These are phyloP conservation scores for Drosophila pseudotalamancana DNA, from an alignment of 2,888 invertebrate genomes.

Conservation along the genomic window DNA sequence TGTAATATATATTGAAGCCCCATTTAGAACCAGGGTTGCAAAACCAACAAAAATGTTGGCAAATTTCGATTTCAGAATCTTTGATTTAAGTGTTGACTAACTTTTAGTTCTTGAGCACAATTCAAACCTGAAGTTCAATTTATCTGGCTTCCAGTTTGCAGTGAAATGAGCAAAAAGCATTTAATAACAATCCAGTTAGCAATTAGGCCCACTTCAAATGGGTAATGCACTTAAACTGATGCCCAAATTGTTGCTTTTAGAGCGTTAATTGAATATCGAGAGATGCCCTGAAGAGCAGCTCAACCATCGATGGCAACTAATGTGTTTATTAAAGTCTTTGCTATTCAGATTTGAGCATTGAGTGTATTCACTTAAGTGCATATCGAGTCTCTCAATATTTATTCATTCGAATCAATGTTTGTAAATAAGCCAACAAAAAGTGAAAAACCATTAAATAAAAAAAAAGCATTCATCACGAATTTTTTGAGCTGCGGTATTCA, in stretches of 20 bases:
- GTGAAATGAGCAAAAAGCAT: slow-evolving; percentile 13
- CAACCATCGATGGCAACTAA: slow-evolving; percentile 9
- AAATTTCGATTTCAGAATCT: no score
- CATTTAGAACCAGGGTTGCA: not conserved
- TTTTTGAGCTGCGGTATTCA: not conserved
- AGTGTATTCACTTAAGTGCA: slow-evolving; percentile 8
- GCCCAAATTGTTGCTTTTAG: slow-evolving; percentile 24
- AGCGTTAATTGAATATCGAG: slow-evolving; percentile 25
- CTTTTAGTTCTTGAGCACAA: not conserved
- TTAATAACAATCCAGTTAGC: slow-evolving; percentile 18
- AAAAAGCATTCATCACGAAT: slow-evolving; percentile 13
- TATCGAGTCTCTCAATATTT: slow-evolving; percentile 9
- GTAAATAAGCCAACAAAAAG: not conserved
- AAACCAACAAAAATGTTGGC: not conserved
- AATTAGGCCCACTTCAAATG: slow-evolving; percentile 20
- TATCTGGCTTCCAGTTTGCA: slow-evolving; percentile 19
- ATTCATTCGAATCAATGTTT: slow-evolving; percentile 8
- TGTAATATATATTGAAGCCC: no score
- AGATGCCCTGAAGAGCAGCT: not conserved
- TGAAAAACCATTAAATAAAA: not conserved
- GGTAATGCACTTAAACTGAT: slow-evolving; percentile 6
- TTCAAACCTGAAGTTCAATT: not conserved
- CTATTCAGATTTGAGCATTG: not conserved
- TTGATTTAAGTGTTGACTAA: not conserved
- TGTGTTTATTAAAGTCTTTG: slow-evolving; percentile 21